Percentiles rank a stretch among this genome's conserved stretches.
These are phyloP conservation scores for Meda fulgida DNA, from an alignment of 2,797 vertebrate genomes.

Conservation along the genomic window DNA sequence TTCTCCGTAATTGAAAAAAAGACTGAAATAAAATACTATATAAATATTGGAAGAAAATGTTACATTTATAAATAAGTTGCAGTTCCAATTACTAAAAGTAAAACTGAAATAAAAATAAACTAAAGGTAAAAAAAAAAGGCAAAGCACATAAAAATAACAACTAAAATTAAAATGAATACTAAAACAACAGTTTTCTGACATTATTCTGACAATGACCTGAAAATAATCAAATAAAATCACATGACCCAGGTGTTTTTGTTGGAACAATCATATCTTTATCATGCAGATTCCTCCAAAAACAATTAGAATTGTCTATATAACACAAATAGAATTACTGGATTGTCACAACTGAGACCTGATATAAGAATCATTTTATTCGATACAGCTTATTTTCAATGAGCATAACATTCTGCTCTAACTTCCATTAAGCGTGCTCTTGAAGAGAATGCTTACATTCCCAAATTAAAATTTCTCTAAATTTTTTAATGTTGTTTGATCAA, in stretches of 20 bases:
- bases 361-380: neutral
- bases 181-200: too few species aligned
- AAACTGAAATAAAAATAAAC: neutral
- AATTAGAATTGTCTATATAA: neutral
- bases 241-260: constrained; percentile 19
- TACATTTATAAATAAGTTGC: neutral
- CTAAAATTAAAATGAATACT: neutral
- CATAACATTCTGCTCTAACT: constrained; percentile 8
- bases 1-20: neutral
- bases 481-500: neutral
- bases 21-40: neutral
- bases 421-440: constrained; percentile 8
- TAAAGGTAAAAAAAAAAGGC: neutral
- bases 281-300: neutral
- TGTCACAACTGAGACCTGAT: constrained; percentile 16
- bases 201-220: constrained; percentile 4
- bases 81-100: neutral
- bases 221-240: constrained; percentile 22
- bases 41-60: neutral
- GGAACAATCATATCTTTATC: constrained; percentile 15
- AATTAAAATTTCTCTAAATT: constrained; percentile 1
- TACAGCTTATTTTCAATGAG: constrained; percentile 1
- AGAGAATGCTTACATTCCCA: neutral
- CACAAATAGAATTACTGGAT: constrained; percentile 3
- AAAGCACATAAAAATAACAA: too few species aligned